Percentiles rank a stretch among this genome's conserved stretches.
Conservation (phyloP, 2,797 vertebrate species). For the Passerculus sandwichensis region DNA sequence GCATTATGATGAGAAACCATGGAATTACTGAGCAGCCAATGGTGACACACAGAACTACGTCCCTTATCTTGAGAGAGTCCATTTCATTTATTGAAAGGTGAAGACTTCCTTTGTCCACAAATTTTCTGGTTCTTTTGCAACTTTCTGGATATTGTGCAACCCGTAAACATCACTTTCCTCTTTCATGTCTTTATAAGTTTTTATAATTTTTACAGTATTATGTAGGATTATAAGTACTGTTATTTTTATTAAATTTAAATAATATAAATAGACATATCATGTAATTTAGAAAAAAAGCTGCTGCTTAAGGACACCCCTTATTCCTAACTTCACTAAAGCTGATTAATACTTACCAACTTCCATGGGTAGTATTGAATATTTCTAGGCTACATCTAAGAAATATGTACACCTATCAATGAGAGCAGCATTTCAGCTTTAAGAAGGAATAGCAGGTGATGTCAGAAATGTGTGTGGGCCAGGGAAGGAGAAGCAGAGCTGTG, state of each 20-base stretch:
- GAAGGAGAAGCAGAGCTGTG: background rate
- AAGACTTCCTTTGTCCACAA: background rate
- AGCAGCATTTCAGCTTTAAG: background rate
- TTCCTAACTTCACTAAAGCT: background rate
- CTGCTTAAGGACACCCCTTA: background rate
- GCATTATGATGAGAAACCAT: slow-evolving; percentile 90
- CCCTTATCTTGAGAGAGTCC: slow-evolving; percentile 82
- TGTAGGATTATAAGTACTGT: background rate
- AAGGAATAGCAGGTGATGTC: background rate
- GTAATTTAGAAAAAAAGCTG: background rate
- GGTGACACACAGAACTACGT: slow-evolving; percentile 69
- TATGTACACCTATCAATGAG: background rate
- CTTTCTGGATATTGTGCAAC: background rate
- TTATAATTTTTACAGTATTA: background rate
- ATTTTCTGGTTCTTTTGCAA: background rate
- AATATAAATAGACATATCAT: background rate
- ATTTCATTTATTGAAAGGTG: slow-evolving; percentile 86
- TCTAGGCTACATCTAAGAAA: background rate
- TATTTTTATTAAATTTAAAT: background rate
- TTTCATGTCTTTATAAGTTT: background rate
- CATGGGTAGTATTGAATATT: background rate
- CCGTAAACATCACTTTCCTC: background rate
- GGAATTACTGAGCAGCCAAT: slow-evolving; percentile 89
- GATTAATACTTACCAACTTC: background rate
- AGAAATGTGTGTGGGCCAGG: background rate